Conservation (phyloP, 2,113 vertebrate species). For the Prunella himalayana region DNA sequence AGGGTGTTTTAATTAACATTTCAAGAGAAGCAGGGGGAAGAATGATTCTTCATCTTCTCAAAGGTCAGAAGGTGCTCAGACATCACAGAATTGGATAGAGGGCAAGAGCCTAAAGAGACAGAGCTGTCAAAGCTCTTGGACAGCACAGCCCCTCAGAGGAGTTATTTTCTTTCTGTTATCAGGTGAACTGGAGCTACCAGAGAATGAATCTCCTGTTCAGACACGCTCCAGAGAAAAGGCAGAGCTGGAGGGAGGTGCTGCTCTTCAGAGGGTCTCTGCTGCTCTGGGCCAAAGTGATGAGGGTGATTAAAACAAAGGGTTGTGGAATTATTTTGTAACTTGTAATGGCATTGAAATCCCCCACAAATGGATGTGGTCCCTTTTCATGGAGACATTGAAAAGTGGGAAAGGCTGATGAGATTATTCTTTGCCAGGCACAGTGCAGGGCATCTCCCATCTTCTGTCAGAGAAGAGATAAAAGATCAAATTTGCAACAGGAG, state of each 20-base stretch:
- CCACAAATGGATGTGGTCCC: neutral
- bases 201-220: neutral
- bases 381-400: neutral
- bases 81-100: neutral
- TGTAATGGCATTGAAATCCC: accelerated
- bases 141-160: neutral
- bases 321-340: neutral
- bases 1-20: slow-evolving; percentile 42
- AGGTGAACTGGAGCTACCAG: neutral
- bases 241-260: neutral
- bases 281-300: accelerated
- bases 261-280: neutral
- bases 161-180: slow-evolving; percentile 12
- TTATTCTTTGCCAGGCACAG: neutral
- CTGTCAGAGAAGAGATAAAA: neutral
- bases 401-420: neutral
- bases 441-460: neutral
- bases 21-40: neutral
- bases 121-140: slow-evolving; percentile 10
- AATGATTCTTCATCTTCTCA: neutral
- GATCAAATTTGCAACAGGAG: neutral
- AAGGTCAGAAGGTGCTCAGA: slow-evolving; percentile 24
- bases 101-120: neutral
- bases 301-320: neutral
- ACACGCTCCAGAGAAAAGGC: neutral